Percentiles rank a stretch among this genome's conserved stretches.
phyloP scores from a whole-genome alignment of 2,113 vertebrate genomes.

The Apteryx owenii region DNA sequence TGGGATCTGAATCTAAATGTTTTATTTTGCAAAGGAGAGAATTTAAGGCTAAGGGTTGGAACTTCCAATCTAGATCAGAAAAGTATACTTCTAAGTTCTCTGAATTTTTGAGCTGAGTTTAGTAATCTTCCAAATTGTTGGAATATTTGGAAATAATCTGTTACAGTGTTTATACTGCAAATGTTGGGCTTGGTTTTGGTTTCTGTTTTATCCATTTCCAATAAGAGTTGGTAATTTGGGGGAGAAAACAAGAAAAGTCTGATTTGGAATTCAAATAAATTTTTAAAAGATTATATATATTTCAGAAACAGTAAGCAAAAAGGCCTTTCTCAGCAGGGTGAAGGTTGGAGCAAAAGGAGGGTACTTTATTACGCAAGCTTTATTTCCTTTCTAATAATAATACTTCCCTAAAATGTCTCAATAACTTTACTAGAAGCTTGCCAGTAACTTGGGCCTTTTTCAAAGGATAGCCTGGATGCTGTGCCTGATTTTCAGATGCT shows the following conservation, averaged over 20 bases:
- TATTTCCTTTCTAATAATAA: slow-evolving; percentile 2
- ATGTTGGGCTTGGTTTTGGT: background rate
- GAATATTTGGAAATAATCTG: background rate
- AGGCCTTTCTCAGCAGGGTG: background rate
- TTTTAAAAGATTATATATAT: background rate
- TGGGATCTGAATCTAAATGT: background rate
- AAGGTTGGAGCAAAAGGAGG: background rate
- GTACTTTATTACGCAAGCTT: background rate
- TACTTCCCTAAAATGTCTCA: background rate
- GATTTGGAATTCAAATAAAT: background rate
- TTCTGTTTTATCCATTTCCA: background rate
- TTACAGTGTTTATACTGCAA: background rate
- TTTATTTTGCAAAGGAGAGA: background rate
- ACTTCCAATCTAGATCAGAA: background rate
- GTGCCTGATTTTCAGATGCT: background rate
- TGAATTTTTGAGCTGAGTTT: background rate
- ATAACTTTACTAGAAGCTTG: background rate
- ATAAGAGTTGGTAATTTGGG: background rate
- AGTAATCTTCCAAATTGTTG: background rate
- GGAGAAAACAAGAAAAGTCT: background rate
- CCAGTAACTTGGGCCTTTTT: background rate
- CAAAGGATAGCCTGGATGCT: background rate
- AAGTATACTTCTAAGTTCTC: background rate
- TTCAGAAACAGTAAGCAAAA: background rate
- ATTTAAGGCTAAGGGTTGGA: background rate